Conservation (phyloP, 2,888 invertebrate species). For the Lithophane leautieri region DNA sequence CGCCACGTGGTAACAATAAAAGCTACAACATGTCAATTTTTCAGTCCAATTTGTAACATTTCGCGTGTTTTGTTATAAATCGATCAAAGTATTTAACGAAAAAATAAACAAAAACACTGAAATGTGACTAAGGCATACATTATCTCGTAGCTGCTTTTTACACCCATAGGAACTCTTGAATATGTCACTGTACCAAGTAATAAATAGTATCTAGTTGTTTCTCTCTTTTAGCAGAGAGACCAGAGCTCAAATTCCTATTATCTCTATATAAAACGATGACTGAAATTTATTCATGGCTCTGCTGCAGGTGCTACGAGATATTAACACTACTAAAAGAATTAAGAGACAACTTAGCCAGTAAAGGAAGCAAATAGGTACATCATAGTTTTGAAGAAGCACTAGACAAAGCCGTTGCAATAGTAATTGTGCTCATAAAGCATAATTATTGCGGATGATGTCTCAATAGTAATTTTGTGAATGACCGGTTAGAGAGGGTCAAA, state of each 20-base stretch:
- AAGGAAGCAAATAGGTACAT: neutral
- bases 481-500: constrained; percentile 80
- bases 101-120: neutral
- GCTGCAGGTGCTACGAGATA: constrained; percentile 19
- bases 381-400: constrained; percentile 3
- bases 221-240: neutral
- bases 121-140: neutral
- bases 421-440: constrained; percentile 71
- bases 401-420: constrained; percentile 43
- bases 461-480: constrained; percentile 85
- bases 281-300: constrained; percentile 45
- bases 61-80: constrained; percentile 19
- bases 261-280: constrained; percentile 31
- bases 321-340: neutral
- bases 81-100: constrained; percentile 3
- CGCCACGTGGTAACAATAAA: constrained; percentile 78
- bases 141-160: neutral
- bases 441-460: constrained; percentile 84
- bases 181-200: neutral
- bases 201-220: neutral
- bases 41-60: constrained; percentile 33
- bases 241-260: constrained; percentile 15
- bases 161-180: neutral
- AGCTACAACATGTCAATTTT: constrained; percentile 49
- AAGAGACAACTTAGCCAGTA: neutral